Evolutionary conservation across 2,797 vertebrate species (phyloP).

Genomic region (Petrocephalus sullivani): DNA sequence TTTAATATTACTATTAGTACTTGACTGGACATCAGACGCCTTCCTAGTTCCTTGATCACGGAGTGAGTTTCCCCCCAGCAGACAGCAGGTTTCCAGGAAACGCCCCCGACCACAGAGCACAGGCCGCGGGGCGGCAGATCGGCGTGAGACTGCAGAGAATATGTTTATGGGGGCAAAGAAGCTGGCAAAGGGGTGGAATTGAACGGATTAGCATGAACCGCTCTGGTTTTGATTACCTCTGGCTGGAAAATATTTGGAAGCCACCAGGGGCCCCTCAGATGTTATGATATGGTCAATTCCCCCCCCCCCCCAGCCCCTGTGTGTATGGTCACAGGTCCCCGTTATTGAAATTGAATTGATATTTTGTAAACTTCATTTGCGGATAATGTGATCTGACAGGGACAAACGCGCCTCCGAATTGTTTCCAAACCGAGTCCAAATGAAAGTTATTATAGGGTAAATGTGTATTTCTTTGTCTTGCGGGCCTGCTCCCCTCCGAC

Average conservation of each 20-base stretch:
- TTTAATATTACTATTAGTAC: neutral
- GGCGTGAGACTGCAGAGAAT: slow-evolving; percentile 65
- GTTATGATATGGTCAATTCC: slow-evolving; percentile 59
- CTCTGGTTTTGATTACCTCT: slow-evolving; percentile 94
- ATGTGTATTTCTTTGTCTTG: slow-evolving; percentile 85
- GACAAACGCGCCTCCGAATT: slow-evolving; percentile 97
- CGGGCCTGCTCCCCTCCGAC: slow-evolving; percentile 54
- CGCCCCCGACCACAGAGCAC: neutral
- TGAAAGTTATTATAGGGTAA: slow-evolving; percentile 99
- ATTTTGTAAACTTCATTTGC: slow-evolving; percentile 99
- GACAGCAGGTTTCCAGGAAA: neutral
- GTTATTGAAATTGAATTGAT: slow-evolving; percentile 99
- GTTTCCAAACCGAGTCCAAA: slow-evolving; percentile 95
- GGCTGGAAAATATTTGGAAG: slow-evolving; percentile 87
- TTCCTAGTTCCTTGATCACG: neutral
- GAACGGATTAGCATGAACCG: slow-evolving; percentile 85
- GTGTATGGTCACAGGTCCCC: slow-evolving; percentile 71
- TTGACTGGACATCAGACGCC: neutral
- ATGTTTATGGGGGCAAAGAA: slow-evolving; percentile 75
- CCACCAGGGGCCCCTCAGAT: slow-evolving; percentile 89
- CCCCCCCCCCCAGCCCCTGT: slow-evolving; percentile 19
- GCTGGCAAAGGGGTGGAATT: slow-evolving; percentile 88
- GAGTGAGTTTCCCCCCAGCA: neutral
- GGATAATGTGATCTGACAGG: slow-evolving; percentile 99
- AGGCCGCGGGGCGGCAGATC: neutral